Evolutionary conservation across 2,888 invertebrate species (phyloP).

Genomic region (Synanthedon vespiformis): DNA sequence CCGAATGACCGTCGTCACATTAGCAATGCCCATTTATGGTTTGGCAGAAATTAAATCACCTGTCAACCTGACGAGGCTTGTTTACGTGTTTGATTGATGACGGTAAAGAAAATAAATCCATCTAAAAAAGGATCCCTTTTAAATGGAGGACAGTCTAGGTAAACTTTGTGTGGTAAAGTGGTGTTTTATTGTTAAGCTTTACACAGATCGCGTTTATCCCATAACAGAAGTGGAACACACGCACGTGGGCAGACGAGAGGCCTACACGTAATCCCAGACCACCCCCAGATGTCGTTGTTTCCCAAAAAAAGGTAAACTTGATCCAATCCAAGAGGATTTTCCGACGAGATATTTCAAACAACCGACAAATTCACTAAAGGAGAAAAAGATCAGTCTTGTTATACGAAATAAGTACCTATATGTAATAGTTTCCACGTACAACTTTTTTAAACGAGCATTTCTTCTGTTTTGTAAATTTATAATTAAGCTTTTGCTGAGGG

Average conservation of each 20-base stretch:
- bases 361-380: conserved; percentile 48
- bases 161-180: conserved; percentile 15
- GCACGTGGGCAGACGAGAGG: conserved; percentile 17
- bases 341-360: conserved; percentile 11
- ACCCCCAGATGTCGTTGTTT: conserved; percentile 31
- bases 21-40: conserved; percentile 12
- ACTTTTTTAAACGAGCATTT: no score
- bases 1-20: conserved; percentile 20
- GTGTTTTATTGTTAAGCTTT: conserved; percentile 38
- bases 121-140: conserved; percentile 10
- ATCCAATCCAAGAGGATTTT: conserved; percentile 44
- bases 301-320: conserved; percentile 46
- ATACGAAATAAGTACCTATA: conserved; percentile 24
- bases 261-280: conserved; percentile 29
- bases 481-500: no score
- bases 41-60: conserved; percentile 23
- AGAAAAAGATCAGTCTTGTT: conserved; percentile 50
- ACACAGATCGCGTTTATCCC: conserved; percentile 32
- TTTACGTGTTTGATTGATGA: conserved; percentile 29
- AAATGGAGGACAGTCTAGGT: conserved; percentile 13
- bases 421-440: conserved; percentile 10
- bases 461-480: no score
- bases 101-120: conserved; percentile 15
- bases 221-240: conserved; percentile 22
- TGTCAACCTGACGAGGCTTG: conserved; percentile 16